phyloP scores from a whole-genome alignment of 2,888 invertebrate genomes.

The Pterobdella sp. region DNA sequence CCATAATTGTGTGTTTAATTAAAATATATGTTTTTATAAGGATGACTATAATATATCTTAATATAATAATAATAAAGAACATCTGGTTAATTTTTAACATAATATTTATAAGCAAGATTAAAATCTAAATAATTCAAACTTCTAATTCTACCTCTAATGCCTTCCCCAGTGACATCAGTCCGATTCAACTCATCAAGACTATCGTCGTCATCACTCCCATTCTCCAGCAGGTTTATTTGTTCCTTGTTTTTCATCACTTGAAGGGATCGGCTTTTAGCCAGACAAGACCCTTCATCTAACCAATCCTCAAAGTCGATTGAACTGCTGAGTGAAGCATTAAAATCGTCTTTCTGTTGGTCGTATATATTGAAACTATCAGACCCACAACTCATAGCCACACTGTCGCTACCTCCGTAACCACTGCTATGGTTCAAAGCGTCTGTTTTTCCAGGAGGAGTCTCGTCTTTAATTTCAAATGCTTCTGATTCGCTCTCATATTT shows the following conservation, averaged over 20 bases:
- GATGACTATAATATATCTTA: too few species aligned
- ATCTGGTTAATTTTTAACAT: too few species aligned
- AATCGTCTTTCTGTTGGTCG: slow-evolving; percentile 2
- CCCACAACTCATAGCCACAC: background rate
- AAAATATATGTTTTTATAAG: too few species aligned
- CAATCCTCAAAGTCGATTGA: background rate
- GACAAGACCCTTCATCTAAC: background rate
- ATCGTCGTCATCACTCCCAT: slow-evolving; percentile 19
- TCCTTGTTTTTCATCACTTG: slow-evolving; percentile 3
- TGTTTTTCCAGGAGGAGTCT: background rate
- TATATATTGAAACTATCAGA: background rate
- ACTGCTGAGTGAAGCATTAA: background rate
- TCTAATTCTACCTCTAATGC: background rate
- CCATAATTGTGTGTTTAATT: too few species aligned
- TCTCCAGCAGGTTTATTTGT: background rate
- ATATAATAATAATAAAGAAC: too few species aligned
- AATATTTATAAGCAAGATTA: too few species aligned
- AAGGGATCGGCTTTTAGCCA: slow-evolving; percentile 6
- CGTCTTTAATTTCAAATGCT: background rate
- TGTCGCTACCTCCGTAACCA: slow-evolving; percentile 5
- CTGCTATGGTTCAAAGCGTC: background rate
- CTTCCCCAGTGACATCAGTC: slow-evolving; percentile 5
- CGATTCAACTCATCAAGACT: slow-evolving; percentile 17
- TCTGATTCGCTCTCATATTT: background rate
- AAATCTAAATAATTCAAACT: too few species aligned